A percentile compares a stretch with the other conserved stretches of the same genome.
These are phyloP conservation scores for Toxotes chatareus DNA, from an alignment of 2,113 vertebrate species.

Conservation along the genomic window DNA sequence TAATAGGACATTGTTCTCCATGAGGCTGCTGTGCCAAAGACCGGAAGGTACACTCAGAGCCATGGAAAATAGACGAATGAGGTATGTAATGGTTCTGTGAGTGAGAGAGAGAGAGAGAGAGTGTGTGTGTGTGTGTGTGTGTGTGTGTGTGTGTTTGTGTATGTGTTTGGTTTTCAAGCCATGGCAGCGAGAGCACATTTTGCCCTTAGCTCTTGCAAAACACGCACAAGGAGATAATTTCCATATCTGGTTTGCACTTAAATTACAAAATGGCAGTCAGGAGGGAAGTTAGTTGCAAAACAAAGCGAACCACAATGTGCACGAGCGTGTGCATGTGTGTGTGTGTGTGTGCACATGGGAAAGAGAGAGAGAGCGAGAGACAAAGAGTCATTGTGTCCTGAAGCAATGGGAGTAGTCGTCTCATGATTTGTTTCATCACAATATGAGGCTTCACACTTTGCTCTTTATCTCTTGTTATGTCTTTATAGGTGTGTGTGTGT, in stretches of 20 bases:
- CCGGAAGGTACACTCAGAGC: conserved; percentile 77
- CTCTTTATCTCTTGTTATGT: conserved; percentile 7
- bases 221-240: conserved; percentile 11
- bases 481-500: neutral
- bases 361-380: neutral
- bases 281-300: conserved; percentile 46
- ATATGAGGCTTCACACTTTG: neutral
- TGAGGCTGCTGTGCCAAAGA: conserved; percentile 53
- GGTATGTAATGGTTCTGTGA: conserved; percentile 49
- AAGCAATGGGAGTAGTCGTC: neutral
- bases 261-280: conserved; percentile 45
- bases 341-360: neutral
- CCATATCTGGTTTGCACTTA: conserved; percentile 28
- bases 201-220: conserved; percentile 42
- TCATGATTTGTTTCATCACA: conserved; percentile 42
- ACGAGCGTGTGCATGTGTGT: conserved; percentile 9
- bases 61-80: conserved; percentile 73
- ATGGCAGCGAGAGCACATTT: conserved; percentile 4
- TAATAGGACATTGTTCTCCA: conserved; percentile 84
- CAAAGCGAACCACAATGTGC: conserved; percentile 1
- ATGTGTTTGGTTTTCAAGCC: conserved; percentile 5
- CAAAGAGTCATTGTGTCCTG: conserved; percentile 1
- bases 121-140: neutral
- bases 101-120: neutral
- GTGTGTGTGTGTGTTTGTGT: conserved; percentile 13